phyloP scores from a whole-genome alignment of 2,113 vertebrate species.

The Cebus imitator region DNA sequence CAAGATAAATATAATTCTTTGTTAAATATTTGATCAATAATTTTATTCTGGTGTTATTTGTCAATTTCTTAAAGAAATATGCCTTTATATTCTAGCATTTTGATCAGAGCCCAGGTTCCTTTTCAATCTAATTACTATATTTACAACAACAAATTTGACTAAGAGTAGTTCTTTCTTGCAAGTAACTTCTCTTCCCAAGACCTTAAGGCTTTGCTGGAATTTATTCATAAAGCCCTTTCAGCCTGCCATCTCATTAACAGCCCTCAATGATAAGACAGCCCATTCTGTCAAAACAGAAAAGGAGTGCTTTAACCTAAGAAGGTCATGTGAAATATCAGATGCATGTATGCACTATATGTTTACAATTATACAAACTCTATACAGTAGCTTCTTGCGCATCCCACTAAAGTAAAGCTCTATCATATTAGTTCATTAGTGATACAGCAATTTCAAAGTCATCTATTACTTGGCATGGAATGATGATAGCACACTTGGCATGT shows the following conservation, averaged over 20 bases:
- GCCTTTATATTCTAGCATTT: background rate
- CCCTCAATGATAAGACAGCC: background rate
- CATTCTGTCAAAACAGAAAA: background rate
- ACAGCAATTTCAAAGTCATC: background rate
- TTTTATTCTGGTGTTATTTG: background rate
- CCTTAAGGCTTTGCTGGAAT: background rate
- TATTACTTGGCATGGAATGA: background rate
- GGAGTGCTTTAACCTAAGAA: background rate
- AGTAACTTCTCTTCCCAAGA: background rate
- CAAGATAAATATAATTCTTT: background rate
- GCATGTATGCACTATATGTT: background rate
- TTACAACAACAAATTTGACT: background rate
- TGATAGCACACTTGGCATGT: background rate
- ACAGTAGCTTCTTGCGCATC: background rate
- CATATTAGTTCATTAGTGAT: background rate
- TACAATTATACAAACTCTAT: background rate
- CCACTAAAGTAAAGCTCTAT: background rate
- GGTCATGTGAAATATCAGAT: background rate
- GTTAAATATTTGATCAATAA: background rate
- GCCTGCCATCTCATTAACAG: background rate
- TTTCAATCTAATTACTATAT: background rate
- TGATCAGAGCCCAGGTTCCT: background rate
- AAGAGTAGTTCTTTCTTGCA: background rate
- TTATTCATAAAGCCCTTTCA: background rate
- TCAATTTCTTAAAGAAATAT: background rate